Base-by-base conservation (phyloP, 2,113 vertebrate species). In the Natator depressus region DNA sequence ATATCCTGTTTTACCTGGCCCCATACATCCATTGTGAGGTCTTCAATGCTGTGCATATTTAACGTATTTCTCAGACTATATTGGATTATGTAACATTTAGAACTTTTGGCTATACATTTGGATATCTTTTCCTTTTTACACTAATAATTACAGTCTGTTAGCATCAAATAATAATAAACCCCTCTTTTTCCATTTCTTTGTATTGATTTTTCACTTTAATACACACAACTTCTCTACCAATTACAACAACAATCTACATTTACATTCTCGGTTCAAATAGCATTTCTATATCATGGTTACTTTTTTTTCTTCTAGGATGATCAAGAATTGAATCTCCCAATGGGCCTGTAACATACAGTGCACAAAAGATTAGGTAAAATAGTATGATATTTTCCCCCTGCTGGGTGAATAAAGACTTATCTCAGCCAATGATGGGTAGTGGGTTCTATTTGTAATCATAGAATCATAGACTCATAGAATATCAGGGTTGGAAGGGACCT, bases 1-100 rank as follows among this genome's bases (percentile, higher is more conserved):
- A 51, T 72, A 47, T 59, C 79, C 20, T 92, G 94, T 96, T 97
- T 95, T 92, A 87, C 51, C 94, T 84, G 80, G 88, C 89, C 82
- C 85, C 81, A 7, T 93, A 79, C 65, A 93, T 92, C 91, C 92
- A 88, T 94, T 38, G 27, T 88, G 65, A n/a, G 31, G 14, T n/a
- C 29, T 88, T 75, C 47, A 17, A 25, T 35, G 54, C 46, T 88
- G 12, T 51, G 31, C 69, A 35, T 55, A 75, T 54, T 69, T 81
- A 49, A 86, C 35, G 38, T 42, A 42, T 59, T 79, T 59, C 46
- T 57, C 53, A 59, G 69, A 78, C 51, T 76, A 78, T 59, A 57
- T 50, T 59, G 31, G 62, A 7, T 75, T n/a, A 29, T 82, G 17
- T 76, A 38, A 62, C 54, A 82, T 80, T 86, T 62, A 75, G 27